Evolutionary conservation across 2,888 invertebrate genomes (phyloP).

Genomic region (Podotricha telesiphe): DNA sequence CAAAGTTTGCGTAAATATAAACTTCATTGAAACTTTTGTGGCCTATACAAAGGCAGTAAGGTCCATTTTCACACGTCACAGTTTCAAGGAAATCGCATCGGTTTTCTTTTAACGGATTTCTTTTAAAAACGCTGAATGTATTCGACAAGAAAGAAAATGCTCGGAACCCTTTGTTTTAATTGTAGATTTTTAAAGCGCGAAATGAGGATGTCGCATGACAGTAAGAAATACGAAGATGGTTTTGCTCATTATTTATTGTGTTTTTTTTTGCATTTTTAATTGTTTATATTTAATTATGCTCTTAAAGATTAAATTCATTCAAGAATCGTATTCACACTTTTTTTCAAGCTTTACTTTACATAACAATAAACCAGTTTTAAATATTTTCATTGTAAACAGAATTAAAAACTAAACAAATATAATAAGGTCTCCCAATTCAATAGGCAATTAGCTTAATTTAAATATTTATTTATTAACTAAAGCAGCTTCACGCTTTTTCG

Average conservation of each 20-base stretch:
- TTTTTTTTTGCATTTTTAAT: background rate
- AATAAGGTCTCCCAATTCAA: background rate
- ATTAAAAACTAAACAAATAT: background rate
- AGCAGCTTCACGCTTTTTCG: no score
- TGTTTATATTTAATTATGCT: no score
- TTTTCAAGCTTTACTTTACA: no score
- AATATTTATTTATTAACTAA: no score
- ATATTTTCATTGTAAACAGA: background rate
- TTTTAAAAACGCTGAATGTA: constrained; percentile 54
- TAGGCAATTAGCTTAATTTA: background rate
- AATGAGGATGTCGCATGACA: constrained; percentile 30
- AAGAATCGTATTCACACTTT: no score
- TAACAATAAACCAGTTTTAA: no score
- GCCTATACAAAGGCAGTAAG: constrained; percentile 36
- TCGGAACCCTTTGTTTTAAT: constrained; percentile 45
- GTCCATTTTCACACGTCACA: constrained; percentile 39
- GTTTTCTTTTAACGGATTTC: constrained; percentile 60
- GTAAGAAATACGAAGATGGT: constrained; percentile 1
- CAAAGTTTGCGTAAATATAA: constrained; percentile 46
- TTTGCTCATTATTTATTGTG: background rate
- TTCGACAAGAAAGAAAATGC: constrained; percentile 53
- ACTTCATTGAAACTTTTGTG: constrained; percentile 31
- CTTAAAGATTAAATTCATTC: no score
- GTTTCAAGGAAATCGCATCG: constrained; percentile 47
- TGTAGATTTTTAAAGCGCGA: constrained; percentile 38